phyloP scores from a whole-genome alignment of 1,140 invertebrate genomes.

The Littorina saxatilis region DNA sequence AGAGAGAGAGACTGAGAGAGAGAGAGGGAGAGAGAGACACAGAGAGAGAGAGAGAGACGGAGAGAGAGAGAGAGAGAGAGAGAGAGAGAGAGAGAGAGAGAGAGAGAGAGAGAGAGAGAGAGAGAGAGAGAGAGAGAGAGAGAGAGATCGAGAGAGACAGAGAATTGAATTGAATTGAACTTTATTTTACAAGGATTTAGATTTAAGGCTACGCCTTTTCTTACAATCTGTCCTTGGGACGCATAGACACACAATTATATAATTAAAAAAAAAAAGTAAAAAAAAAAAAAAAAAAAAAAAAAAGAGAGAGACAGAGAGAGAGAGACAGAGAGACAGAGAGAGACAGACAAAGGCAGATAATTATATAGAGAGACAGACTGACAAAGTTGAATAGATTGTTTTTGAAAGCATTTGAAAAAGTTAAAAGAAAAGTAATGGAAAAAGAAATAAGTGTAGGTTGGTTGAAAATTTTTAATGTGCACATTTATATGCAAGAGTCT shows the following conservation, averaged over 20 bases:
- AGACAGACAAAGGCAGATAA: neutral
- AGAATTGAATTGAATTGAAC: too few species aligned
- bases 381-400: neutral
- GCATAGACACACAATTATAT: too few species aligned
- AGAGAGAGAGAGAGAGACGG: neutral
- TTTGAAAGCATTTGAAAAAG: neutral
- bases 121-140: too few species aligned
- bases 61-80: neutral
- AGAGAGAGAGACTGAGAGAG: neutral
- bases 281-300: conserved; percentile 8
- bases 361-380: neutral
- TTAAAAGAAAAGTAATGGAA: too few species aligned
- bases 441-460: neutral
- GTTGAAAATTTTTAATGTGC: too few species aligned
- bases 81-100: neutral
- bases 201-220: too few species aligned
- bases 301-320: conserved; percentile 18
- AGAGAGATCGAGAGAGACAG: too few species aligned
- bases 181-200: too few species aligned
- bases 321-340: neutral
- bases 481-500: too few species aligned
- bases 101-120: neutral
- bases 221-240: too few species aligned
- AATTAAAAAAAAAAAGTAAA: neutral
- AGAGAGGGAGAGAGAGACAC: neutral